These are phyloP conservation scores for Pardalotus punctatus DNA, from an alignment of 2,113 vertebrate species.

Conservation along the genomic window DNA sequence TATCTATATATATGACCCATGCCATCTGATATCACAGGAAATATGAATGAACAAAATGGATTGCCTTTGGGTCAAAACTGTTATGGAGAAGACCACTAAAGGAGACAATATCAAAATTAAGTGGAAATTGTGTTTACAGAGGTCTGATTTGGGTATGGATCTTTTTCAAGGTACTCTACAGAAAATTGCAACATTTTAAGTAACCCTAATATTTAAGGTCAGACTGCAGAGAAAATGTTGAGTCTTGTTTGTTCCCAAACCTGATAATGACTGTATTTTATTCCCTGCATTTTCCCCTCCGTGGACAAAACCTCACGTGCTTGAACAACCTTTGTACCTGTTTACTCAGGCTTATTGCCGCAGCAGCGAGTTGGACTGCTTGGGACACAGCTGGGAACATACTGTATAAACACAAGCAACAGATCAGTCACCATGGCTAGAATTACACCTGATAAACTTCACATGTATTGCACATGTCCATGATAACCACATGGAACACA, in stretches of 20 bases:
- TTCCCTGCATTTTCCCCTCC: background rate
- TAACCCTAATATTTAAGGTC: background rate
- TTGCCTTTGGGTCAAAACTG: background rate
- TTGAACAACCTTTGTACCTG: background rate
- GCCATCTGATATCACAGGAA: background rate
- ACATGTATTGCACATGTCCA: background rate
- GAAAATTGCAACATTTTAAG: background rate
- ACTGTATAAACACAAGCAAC: background rate
- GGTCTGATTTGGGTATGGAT: background rate
- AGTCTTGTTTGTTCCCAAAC: background rate
- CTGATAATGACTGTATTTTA: background rate
- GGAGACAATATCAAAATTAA: background rate
- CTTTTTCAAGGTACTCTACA: background rate
- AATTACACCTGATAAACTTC: background rate
- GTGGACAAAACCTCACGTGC: background rate
- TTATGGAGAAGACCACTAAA: background rate
- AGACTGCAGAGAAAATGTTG: background rate
- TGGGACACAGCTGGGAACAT: background rate
- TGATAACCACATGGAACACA: background rate
- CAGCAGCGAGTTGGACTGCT: background rate
- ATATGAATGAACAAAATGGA: background rate
- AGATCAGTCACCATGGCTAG: background rate
- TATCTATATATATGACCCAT: background rate
- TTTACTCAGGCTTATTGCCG: background rate
- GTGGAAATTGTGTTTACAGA: background rate